Percentiles rank a stretch among this genome's conserved stretches.
Conservation (phyloP, 2,113 vertebrate genomes). For the Ameiurus melas region DNA sequence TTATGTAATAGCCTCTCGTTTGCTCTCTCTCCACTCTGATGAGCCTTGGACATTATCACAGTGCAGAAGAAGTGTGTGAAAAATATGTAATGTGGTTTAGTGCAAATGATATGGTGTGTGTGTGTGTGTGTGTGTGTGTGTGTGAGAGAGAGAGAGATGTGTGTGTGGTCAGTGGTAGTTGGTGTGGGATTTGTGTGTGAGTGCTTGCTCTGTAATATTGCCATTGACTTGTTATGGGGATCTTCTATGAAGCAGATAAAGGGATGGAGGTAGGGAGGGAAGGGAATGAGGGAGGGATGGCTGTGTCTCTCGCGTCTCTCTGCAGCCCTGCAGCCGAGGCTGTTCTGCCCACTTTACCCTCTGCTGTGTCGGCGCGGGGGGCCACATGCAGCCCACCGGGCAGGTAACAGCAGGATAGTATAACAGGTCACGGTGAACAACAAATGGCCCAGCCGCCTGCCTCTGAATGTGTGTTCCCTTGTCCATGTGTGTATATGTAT, state of each 20-base stretch:
- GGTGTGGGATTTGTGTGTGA: slow-evolving; percentile 28
- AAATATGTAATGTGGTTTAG: slow-evolving; percentile 13
- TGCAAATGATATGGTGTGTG: not conserved
- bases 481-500: slow-evolving; percentile 62
- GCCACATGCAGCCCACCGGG: slow-evolving; percentile 67
- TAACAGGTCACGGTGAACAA: slow-evolving; percentile 81
- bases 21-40: slow-evolving; percentile 24
- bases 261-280: not conserved
- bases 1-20: slow-evolving; percentile 53
- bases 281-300: slow-evolving; percentile 54
- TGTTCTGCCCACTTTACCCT: slow-evolving; percentile 60
- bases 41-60: slow-evolving; percentile 8
- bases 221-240: slow-evolving; percentile 30
- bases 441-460: slow-evolving; percentile 71
- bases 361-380: slow-evolving; percentile 66
- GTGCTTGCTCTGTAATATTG: slow-evolving; percentile 33
- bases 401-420: slow-evolving; percentile 83
- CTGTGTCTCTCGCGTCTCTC: slow-evolving; percentile 77
- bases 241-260: slow-evolving; percentile 32
- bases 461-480: slow-evolving; percentile 65
- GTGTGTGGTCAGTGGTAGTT: not conserved
- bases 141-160: not conserved
- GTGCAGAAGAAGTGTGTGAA: slow-evolving; percentile 3
- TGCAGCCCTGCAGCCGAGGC: slow-evolving; percentile 76
- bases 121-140: slow-evolving; percentile 15